A percentile compares a stretch with the other conserved stretches of the same genome.
phyloP scores from a whole-genome alignment of 1,140 invertebrate species.

The Scaptomyza pallida region DNA sequence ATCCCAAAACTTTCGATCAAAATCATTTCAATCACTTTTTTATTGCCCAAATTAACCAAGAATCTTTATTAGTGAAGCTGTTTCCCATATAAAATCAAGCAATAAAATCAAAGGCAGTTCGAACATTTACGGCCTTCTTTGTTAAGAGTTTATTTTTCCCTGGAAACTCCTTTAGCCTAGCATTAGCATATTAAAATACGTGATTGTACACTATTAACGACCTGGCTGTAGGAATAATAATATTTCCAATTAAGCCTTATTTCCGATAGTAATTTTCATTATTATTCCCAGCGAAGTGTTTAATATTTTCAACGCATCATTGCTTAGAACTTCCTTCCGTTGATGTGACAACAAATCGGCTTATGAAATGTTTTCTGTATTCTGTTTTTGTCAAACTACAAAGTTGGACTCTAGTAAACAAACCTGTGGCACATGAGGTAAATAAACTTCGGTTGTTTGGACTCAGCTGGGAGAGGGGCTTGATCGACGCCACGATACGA shows the following conservation, averaged over 20 bases:
- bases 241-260: constrained; percentile 38
- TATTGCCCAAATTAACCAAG: not conserved
- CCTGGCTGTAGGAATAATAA: constrained; percentile 23
- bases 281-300: constrained; percentile 15
- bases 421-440: constrained; percentile 62
- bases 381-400: constrained; percentile 32
- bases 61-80: not conserved
- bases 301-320: constrained; percentile 71
- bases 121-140: not conserved
- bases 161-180: constrained; percentile 5
- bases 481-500: constrained; percentile 58
- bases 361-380: constrained; percentile 44
- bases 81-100: not conserved
- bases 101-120: not conserved
- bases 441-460: constrained; percentile 60
- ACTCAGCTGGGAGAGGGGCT: constrained; percentile 25
- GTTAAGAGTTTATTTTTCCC: not conserved
- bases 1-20: too few relatives aligned
- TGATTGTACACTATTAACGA: constrained; percentile 48
- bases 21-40: too few relatives aligned
- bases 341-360: constrained; percentile 61
- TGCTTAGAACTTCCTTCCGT: constrained; percentile 69
- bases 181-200: constrained; percentile 61
- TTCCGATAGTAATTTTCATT: constrained; percentile 36
- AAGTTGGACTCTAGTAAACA: constrained; percentile 44